Base-by-base conservation (phyloP, 1,140 invertebrate species). In the Calephelis virginiensis region DNA sequence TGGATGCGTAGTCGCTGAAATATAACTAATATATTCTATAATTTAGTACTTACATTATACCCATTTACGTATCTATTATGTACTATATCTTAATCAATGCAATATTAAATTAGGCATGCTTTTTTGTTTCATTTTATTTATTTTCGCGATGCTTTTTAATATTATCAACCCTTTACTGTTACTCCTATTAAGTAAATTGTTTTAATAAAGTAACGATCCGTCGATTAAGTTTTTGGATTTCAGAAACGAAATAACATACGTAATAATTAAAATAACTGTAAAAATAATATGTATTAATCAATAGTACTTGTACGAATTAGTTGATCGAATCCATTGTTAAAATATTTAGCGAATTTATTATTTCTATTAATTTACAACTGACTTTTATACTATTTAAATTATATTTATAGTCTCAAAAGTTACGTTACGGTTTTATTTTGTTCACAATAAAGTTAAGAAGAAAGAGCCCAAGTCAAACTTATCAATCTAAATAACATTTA, bases 281-380 rank as follows among this genome's bases (percentile, higher is more conserved):
- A 90, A 83, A 62, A 81, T 28, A 28, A 28, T 83, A 86, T 83
- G 76, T 75, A 78, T 75, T 87, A 87, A 87, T 79, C 82, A 68
- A 81, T 88, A 87, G 81, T 79, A 72, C 66, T 66, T 82, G 78
- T 81, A 81, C 78, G 75, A 68, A 74, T 71, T 86, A 81, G 78
- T 87, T 87, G 72, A 79, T 83, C 75, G 61, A 74, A 77, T 76
- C 67, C 70, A 78, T 82, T 82, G 85, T 86, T 85, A 83, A 79
- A 78, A 86, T 84, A 74, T 85, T 86, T 89, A 89, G 83, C 88
- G 84, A 89, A 90, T 89, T 90, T 89, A 87, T 88, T 81, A 82
- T 86, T 85, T 86, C 76, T 78, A 77, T 83, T 77, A 40, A 11
- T 40, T 40, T 40, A 56, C 17, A 7, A 56, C 17, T 56, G 50